Base-by-base conservation (phyloP, 2,888 invertebrate genomes). In the Gerris lacustris region DNA sequence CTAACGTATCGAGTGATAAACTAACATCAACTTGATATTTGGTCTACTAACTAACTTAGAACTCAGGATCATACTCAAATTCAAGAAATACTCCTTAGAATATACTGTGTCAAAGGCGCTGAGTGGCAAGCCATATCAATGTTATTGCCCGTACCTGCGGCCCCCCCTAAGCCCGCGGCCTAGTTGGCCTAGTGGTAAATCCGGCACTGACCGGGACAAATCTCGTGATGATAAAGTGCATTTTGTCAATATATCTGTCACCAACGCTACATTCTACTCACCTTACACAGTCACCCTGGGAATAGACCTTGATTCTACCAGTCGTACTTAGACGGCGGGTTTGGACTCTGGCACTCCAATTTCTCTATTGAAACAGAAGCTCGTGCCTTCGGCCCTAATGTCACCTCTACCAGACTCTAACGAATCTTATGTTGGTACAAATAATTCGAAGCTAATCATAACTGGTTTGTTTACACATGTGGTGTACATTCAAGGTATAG, bases 321-420 rank as follows among this genome's bases (percentile, higher is more conserved):
- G 1, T 55, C 5, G 15, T 11, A 55, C 9, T 55, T 55, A 5
- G 55, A 55, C 55, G 9, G 55, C 55, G 9, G 55, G 67, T 11
- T 31, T 45, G 18, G 70, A 66, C 18, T 45, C 45, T 66, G 70
- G 67, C 6, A 66, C 45, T 17, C 70, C 70, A 31, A 69, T 69
- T 18, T 70, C 70, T 6, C 18, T 67, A 18, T 2, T 69, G 6
- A 31, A 45, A n/a, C 47, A 62, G 45, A 72, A 73, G 67, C 75
- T 75, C 67, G 76, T 76, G 55, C 72, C 73, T 15, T 11, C 2
- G 55, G 55, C 2, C 15, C 15, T 55, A 15, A 55, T 55, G 5
- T 55, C 15, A 55, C 55, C 55, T 11, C 55, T 15, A 11, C 55
- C 55, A 11, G 55, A 55, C 9, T 9, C 9, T 5, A 55, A 55